Evolutionary conservation across 2,113 vertebrate species (phyloP).

Genomic region (Phaethornis superciliosus): DNA sequence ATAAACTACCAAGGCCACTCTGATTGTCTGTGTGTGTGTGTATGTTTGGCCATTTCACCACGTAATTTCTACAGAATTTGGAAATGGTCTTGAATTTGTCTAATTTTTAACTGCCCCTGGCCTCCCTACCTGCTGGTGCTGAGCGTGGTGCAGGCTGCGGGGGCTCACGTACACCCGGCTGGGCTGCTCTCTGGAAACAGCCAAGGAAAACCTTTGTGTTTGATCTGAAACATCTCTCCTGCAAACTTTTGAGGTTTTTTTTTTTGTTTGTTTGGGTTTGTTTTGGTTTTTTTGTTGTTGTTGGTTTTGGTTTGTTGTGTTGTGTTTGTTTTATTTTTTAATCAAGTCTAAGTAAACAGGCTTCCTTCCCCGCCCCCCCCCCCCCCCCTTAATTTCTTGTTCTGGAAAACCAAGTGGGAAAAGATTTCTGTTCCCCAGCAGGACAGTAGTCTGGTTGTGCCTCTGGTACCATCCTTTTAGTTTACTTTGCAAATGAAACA

Average conservation of each 20-base stretch:
- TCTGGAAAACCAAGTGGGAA: background rate
- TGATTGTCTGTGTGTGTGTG: background rate
- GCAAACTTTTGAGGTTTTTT: background rate
- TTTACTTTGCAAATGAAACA: slow-evolving; percentile 60
- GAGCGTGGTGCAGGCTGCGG: background rate
- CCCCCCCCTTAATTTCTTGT: background rate
- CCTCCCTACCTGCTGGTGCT: background rate
- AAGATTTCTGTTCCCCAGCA: background rate
- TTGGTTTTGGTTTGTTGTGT: no score
- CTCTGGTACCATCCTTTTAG: background rate
- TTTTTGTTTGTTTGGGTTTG: no score
- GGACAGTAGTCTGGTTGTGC: background rate
- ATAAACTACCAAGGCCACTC: slow-evolving; percentile 7
- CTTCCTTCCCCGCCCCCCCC: background rate
- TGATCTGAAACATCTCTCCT: background rate
- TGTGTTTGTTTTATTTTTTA: background rate
- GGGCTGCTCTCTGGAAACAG: background rate
- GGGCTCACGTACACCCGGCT: background rate
- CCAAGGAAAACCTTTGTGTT: background rate
- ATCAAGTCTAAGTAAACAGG: background rate
- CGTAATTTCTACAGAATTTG: background rate
- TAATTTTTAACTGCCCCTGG: slow-evolving; percentile 50
- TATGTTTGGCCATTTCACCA: background rate
- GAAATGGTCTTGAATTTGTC: slow-evolving; percentile 11
- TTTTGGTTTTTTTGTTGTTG: background rate